A percentile compares a stretch with the other conserved stretches of the same genome.
Conservation (phyloP, 1,140 invertebrate species). For the Eubasilissa regina region DNA sequence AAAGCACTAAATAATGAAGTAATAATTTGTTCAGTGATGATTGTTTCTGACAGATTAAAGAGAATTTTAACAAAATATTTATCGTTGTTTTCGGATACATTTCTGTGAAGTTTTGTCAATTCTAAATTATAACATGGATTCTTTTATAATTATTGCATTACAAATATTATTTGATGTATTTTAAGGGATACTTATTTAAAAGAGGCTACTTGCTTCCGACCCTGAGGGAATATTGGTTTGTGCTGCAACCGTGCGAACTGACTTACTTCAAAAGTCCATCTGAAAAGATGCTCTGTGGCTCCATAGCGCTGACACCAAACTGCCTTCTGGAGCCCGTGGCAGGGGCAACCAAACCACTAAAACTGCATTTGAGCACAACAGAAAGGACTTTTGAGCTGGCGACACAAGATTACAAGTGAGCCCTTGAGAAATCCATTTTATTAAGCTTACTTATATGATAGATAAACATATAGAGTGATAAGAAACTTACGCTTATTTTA, state of each 20-base stretch:
- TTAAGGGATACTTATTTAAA: slow-evolving; percentile 80
- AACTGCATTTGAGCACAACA: slow-evolving; percentile 75
- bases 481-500: too few relatives aligned
- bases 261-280: slow-evolving; percentile 82
- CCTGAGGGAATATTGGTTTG: slow-evolving; percentile 86
- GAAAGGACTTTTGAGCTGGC: slow-evolving; percentile 80
- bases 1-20: too few relatives aligned
- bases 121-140: slow-evolving; percentile 1
- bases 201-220: slow-evolving; percentile 83
- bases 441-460: too few relatives aligned
- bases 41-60: too few relatives aligned
- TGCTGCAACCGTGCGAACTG: slow-evolving; percentile 82
- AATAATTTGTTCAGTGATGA: too few relatives aligned
- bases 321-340: slow-evolving; percentile 78
- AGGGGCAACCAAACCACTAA: slow-evolving; percentile 72
- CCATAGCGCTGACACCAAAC: slow-evolving; percentile 77
- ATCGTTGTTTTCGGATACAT: neutral
- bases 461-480: too few relatives aligned
- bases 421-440: neutral
- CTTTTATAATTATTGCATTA: neutral
- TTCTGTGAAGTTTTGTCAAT: neutral
- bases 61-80: neutral
- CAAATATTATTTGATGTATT: slow-evolving; percentile 37
- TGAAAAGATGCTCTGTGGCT: slow-evolving; percentile 81
- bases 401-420: slow-evolving; percentile 78